Base-by-base conservation (phyloP, 2,113 vertebrate genomes). In the Choloepus hoffmanni region DNA sequence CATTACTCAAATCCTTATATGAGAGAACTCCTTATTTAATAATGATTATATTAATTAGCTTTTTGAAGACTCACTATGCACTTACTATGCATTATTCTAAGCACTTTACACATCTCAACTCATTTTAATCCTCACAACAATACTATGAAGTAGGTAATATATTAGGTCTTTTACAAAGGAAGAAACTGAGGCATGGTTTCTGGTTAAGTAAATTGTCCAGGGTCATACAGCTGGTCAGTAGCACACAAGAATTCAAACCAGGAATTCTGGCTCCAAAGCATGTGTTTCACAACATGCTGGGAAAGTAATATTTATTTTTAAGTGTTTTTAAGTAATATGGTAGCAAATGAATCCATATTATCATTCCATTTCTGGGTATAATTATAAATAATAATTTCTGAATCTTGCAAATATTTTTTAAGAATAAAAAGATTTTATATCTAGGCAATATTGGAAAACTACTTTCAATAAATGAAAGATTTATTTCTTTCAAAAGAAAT, bases 371-470 rank as follows among this genome's bases (percentile, higher is more conserved):
- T 91, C 36, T 78, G 26, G 13, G 18, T 58, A 58, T 58, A 58
- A 21, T 40, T 89, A 92, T 40, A 92, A 53, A 83, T 43, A 77
- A 16, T 36, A 89, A 81, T 90, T 95, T 94, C 67, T 95, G 58
- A 94, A 78, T 83, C 28, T 74, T 95, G 50, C 9, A 43, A 7
- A 40, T n/a, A n/a, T 68, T 33, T 79, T 85, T 65, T 89, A 16
- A 55, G n/a, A 90, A 74, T 36, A 72, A 84, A 93, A 89, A 86
- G 7, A 62, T 12, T n/a, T 77, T 73, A 76, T 14, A 92, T 4
- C 14, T 55, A 93, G 23, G n/a, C 36, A 88, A 50, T 84, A 88
- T 10, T 90, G 4, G 28, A 91, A 91, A 30, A 1, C 36, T 36
- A 36, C 11, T 36, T 91, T 85, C 33, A 81, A 24, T 67, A 85